Percentiles rank a stretch among this genome's conserved stretches.
phyloP scores from a whole-genome alignment of 2,797 vertebrate genomes.

The Sebastes kiyomatsui region DNA sequence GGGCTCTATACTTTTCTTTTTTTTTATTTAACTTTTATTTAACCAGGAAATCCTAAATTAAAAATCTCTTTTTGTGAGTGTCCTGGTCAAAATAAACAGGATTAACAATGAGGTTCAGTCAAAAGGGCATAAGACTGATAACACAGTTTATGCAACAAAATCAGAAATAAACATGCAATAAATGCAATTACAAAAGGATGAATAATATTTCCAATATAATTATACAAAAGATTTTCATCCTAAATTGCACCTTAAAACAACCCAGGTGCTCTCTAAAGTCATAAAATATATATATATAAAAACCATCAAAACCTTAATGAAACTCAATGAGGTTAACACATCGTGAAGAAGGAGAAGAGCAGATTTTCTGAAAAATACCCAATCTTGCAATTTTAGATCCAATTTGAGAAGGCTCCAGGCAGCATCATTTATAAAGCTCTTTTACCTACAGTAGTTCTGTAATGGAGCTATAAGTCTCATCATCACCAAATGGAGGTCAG shows the following conservation, averaged over 20 bases:
- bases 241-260: not conserved
- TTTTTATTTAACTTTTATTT: not conserved
- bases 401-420: not conserved
- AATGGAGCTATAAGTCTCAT: conserved; percentile 3
- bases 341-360: not conserved
- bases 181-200: not conserved
- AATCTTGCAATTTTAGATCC: not conserved
- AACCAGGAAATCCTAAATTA: not conserved
- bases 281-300: not conserved
- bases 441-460: not conserved
- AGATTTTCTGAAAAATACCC: not conserved
- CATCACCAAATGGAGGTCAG: conserved; percentile 7
- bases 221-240: not conserved
- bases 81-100: not conserved
- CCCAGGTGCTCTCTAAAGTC: not conserved
- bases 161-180: not conserved
- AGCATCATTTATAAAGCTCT: not conserved
- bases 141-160: not conserved
- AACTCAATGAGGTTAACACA: not conserved
- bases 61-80: not conserved
- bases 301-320: not conserved
- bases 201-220: not conserved
- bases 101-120: not conserved
- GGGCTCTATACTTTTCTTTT: not conserved
- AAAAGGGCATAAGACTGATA: not conserved